Evolutionary conservation across 2,113 vertebrate genomes (phyloP).

Genomic region (Candoia aspera): DNA sequence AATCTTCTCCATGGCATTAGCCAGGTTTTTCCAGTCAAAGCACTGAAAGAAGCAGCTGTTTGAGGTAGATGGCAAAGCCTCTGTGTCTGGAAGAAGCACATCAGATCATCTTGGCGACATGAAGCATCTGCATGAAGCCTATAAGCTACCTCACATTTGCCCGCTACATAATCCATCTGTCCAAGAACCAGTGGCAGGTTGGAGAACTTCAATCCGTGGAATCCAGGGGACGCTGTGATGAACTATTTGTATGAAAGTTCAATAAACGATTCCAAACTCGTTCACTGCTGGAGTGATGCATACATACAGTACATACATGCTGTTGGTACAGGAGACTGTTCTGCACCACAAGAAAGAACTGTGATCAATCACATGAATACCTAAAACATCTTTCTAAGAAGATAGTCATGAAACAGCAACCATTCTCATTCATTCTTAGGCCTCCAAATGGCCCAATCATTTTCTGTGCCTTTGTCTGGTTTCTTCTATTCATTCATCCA

Average conservation of each 20-base stretch:
- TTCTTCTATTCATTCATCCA: not conserved
- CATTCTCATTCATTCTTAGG: not conserved
- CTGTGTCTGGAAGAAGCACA: not conserved
- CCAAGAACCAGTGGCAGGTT: not conserved
- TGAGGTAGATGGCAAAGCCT: not conserved
- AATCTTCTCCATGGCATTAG: not conserved
- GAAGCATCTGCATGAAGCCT: not conserved
- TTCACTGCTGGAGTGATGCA: not conserved
- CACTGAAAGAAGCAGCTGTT: not conserved
- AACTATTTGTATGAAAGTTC: not conserved
- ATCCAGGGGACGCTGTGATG: not conserved
- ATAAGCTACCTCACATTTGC: not conserved
- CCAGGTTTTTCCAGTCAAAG: not conserved
- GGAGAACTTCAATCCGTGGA: not conserved
- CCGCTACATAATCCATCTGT: not conserved
- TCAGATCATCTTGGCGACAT: not conserved
- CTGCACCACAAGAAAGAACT: not conserved
- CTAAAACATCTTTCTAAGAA: not conserved
- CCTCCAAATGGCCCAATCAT: not conserved
- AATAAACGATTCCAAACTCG: not conserved
- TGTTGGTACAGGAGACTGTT: not conserved
- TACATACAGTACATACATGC: too few species aligned
- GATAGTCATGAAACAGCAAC: not conserved
- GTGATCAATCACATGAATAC: not conserved
- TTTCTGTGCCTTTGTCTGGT: not conserved